Percentiles rank a stretch among this genome's conserved stretches.
Conservation (phyloP, 2,797 vertebrate genomes). For the Gadopsis marmoratus region DNA sequence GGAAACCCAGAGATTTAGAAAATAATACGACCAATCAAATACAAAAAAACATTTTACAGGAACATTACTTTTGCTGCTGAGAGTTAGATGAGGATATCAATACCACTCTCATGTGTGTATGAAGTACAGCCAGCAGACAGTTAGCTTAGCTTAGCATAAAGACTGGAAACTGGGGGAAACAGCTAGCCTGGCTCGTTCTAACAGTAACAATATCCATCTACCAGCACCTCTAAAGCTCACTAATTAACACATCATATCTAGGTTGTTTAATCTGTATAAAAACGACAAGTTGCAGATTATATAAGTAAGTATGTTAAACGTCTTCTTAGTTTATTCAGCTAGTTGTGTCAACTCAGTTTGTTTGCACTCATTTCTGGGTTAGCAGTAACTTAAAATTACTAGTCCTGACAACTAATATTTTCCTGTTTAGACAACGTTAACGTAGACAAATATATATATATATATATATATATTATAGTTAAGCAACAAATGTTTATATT, state of each 20-base stretch:
- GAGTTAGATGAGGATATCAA: not conserved
- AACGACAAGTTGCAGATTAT: no score
- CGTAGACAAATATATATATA: no score
- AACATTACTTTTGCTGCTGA: not conserved
- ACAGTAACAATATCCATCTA: not conserved
- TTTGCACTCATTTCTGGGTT: no score
- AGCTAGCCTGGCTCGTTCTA: not conserved
- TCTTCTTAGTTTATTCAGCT: not conserved
- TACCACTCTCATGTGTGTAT: not conserved
- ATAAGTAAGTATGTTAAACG: not conserved
- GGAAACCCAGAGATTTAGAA: not conserved
- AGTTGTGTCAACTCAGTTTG: not conserved
- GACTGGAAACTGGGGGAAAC: not conserved
- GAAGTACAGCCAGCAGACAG: not conserved
- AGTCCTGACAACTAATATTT: not conserved
- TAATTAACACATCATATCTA: not conserved
- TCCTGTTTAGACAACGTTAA: not conserved
- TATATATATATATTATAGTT: no score
- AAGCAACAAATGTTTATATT: not conserved
- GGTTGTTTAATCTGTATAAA: no score
- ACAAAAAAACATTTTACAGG: no score
- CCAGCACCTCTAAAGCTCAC: not conserved
- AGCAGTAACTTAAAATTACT: not conserved
- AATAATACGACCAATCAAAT: not conserved
- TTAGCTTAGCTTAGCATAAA: constrained; percentile 11